These are phyloP conservation scores for Sebastes jordani DNA, from an alignment of 2,797 vertebrate species.

Conservation along the genomic window DNA sequence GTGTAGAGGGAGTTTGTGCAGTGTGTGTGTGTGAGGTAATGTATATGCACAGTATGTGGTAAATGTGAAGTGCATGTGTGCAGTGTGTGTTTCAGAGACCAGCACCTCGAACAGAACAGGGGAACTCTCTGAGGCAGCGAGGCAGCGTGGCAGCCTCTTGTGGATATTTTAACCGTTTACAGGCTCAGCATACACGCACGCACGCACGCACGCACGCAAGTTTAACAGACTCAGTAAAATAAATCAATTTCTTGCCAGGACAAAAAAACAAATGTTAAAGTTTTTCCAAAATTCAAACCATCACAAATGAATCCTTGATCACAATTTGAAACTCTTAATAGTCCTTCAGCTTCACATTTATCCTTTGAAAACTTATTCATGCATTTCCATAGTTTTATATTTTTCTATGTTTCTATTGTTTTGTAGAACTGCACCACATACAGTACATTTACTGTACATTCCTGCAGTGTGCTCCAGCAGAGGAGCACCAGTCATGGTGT, in stretches of 20 bases:
- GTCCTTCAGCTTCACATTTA: not conserved
- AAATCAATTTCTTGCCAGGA: not conserved
- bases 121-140: constrained; percentile 5
- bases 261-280: not conserved
- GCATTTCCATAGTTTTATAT: not conserved
- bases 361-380: not conserved
- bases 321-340: not conserved
- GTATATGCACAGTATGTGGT: not conserved
- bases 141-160: not conserved
- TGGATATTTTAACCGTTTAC: constrained; percentile 4
- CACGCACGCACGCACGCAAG: not conserved
- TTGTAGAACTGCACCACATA: not conserved
- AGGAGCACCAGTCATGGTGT: not conserved
- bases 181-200: not conserved
- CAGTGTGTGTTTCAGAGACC: not conserved
- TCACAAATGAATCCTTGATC: not conserved
- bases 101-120: not conserved
- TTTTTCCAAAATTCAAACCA: not conserved
- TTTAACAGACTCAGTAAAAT: not conserved
- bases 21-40: not conserved
- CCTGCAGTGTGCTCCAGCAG: not conserved
- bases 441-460: not conserved
- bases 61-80: not conserved
- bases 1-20: not conserved
- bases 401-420: not conserved